Evolutionary conservation across 2,888 invertebrate species (phyloP), one percentile per base, ranked within the genome.

Genomic region (Azorinus chamasolen): DNA sequence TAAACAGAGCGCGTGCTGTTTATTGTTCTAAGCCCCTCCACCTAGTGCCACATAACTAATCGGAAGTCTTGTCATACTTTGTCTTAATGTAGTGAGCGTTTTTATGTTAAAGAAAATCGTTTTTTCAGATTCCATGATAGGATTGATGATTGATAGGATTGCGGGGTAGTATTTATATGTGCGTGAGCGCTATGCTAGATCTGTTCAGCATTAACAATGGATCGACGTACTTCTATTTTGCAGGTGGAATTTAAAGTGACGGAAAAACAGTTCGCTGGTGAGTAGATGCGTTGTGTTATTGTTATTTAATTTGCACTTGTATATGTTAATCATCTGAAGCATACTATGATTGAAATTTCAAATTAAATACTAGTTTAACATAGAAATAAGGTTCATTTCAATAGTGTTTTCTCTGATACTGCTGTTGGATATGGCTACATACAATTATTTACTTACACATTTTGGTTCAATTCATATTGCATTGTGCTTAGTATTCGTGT

Each of bases 241-340:
- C 83, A 86, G 86, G 65, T 80, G 74, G 86, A 83, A 39, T 86
- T 86, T 65, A 82, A 83, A 66, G 84, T 86, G 20, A 66, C 84
- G n/a, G 84, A 86, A 50, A 86, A 86, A 54, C 86, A 86, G 58
- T 78, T 79, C 50, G 77, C 73, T 58, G 86, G 86, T 86, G 69
- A 80, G 86, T 68, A 0, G 14, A 37, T 27, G 45, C 16, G 55
- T 32, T 51, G 55, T 39, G 27, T 18, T 59, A 43, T 46, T n/a
- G 1, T 18, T 37, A 25, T 18, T 37, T 50, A 32, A 4, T 32
- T 32, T 32, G 10, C 10, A 6, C 32, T 4, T 32, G 4, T 32
- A 32, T 32, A 10, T 32, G 32, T 10, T 6, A 32, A 6, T 32
- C 4, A 32, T 32, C 5, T 6, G 32, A 4, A 32, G n/a, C 32